phyloP scores from a whole-genome alignment of 2,113 vertebrate species.

The Perccottus glenii region DNA sequence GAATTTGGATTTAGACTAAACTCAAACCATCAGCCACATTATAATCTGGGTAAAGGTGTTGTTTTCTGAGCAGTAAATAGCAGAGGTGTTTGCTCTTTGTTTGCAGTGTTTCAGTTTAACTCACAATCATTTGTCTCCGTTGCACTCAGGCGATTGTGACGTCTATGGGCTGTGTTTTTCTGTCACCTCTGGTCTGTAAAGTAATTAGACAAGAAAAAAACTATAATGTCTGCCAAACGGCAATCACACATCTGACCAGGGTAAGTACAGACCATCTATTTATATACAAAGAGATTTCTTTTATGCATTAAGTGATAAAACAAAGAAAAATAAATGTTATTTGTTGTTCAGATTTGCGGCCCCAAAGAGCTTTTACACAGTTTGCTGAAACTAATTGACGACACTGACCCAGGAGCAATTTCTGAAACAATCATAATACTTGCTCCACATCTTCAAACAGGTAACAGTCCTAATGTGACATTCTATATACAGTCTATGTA shows the following conservation, averaged over 20 bases:
- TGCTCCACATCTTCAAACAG: slow-evolving; percentile 86
- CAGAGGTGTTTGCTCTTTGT: not conserved
- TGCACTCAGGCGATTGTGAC: slow-evolving; percentile 82
- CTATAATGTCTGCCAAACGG: slow-evolving; percentile 58
- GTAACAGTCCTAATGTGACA: not conserved
- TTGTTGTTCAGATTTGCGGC: slow-evolving; percentile 83
- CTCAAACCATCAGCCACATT: too few species aligned
- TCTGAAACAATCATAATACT: slow-evolving; percentile 82
- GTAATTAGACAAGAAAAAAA: slow-evolving; percentile 42
- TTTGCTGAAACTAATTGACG: slow-evolving; percentile 86
- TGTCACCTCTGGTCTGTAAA: slow-evolving; percentile 81
- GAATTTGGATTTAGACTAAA: too few species aligned
- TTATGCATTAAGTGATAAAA: not conserved
- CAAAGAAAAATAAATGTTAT: not conserved
- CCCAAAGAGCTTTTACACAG: slow-evolving; percentile 85
- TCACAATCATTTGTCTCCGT: not conserved
- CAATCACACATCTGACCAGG: slow-evolving; percentile 66
- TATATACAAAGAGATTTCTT: not conserved
- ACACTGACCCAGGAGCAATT: slow-evolving; percentile 81
- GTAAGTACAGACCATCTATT: slow-evolving; percentile 40
- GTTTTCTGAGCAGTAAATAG: not conserved
- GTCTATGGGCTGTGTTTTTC: slow-evolving; percentile 88
- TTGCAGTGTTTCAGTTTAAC: too few species aligned
- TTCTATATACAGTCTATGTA: too few species aligned
- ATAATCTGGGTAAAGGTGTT: too few species aligned